Evolutionary conservation across 2,113 vertebrate species (phyloP).

Genomic region (Eclectus roratus): DNA sequence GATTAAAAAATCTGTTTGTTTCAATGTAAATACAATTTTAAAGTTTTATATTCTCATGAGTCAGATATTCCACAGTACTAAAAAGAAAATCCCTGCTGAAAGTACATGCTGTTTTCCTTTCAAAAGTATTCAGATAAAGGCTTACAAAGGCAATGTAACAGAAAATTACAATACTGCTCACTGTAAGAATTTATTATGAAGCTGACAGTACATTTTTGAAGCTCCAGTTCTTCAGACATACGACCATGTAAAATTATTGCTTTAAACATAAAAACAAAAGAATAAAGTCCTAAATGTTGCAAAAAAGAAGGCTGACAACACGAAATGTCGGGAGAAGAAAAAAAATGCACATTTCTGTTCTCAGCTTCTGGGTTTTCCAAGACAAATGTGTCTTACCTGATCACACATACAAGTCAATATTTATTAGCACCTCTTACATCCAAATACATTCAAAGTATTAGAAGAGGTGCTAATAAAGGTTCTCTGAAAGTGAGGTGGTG

Average conservation of each 20-base stretch:
- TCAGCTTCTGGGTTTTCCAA: not conserved
- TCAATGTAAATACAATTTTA: not conserved
- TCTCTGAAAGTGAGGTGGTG: not conserved
- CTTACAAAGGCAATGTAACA: not conserved
- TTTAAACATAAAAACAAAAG: not conserved
- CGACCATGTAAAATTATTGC: not conserved
- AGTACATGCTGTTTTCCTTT: not conserved
- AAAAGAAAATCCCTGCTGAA: not conserved
- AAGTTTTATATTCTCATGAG: not conserved
- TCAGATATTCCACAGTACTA: not conserved
- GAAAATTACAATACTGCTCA: not conserved
- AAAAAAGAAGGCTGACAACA: not conserved
- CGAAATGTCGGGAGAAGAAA: not conserved
- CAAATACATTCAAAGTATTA: not conserved
- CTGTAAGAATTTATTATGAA: conserved; percentile 13
- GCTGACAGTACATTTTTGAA: conserved; percentile 5
- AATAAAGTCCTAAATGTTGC: not conserved
- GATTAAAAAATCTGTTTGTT: not conserved
- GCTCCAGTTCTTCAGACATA: not conserved
- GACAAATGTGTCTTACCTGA: not conserved
- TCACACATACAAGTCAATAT: not conserved
- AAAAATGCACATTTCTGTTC: rapidly evolving
- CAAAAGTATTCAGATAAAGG: not conserved
- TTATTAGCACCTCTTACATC: not conserved
- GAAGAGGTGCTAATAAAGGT: not conserved